Evolutionary conservation across 1,140 invertebrate genomes (phyloP).

Genomic region (Ditylenchus dipsaci): DNA sequence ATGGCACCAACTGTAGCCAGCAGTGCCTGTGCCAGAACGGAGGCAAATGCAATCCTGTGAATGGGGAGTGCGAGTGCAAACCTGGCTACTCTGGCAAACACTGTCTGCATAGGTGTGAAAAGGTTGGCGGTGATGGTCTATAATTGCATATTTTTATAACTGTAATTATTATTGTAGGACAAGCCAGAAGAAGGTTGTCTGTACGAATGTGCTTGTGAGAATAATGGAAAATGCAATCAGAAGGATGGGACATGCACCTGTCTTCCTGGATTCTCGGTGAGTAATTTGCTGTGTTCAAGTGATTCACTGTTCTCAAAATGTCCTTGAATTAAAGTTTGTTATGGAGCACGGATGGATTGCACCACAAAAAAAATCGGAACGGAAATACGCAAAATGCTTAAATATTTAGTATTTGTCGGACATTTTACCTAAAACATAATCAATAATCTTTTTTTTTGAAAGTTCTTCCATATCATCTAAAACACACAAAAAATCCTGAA

Average conservation of each 20-base stretch:
- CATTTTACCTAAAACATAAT: too few species aligned
- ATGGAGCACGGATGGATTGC: too few species aligned
- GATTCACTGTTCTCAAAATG: neutral
- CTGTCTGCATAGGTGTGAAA: slow-evolving; percentile 60
- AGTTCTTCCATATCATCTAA: too few species aligned
- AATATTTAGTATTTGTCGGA: too few species aligned
- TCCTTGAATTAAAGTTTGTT: too few species aligned
- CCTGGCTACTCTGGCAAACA: slow-evolving; percentile 52
- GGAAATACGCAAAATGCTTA: too few species aligned
- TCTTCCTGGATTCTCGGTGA: slow-evolving; percentile 73
- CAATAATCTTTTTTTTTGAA: too few species aligned
- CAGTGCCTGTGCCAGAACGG: slow-evolving; percentile 64
- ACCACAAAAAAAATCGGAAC: too few species aligned
- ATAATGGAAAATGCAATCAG: slow-evolving; percentile 71
- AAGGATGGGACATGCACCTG: slow-evolving; percentile 75
- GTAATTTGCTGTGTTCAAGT: slow-evolving; percentile 7
- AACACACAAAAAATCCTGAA: too few species aligned
- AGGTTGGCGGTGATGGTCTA: slow-evolving; percentile 63
- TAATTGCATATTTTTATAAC: slow-evolving; percentile 63
- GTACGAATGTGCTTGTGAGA: slow-evolving; percentile 59
- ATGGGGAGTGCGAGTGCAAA: slow-evolving; percentile 49
- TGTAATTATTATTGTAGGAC: neutral
- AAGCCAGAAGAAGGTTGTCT: slow-evolving; percentile 66
- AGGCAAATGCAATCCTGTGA: slow-evolving; percentile 47
- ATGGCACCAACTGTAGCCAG: slow-evolving; percentile 71